These are phyloP conservation scores for Adelognathus sp. DNA, from an alignment of 2,888 invertebrate genomes.

Conservation along the genomic window DNA sequence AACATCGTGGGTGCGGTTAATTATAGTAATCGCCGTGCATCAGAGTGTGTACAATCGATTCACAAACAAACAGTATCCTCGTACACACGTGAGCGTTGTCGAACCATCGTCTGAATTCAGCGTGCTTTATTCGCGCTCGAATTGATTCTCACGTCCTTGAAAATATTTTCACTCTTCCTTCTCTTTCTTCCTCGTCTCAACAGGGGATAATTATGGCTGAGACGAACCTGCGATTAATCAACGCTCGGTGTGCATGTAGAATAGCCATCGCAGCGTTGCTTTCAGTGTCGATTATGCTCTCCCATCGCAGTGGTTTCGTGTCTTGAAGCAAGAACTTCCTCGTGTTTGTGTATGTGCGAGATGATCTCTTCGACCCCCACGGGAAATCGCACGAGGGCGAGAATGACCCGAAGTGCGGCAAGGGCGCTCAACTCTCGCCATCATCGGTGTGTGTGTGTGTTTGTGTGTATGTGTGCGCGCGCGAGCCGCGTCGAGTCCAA, in stretches of 20 bases:
- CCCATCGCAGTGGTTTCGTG: background rate
- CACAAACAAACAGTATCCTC: too few relatives aligned
- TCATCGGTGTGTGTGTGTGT: background rate
- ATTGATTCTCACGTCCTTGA: constrained; percentile 60
- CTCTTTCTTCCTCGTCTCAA: constrained; percentile 58
- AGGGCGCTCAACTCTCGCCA: constrained; percentile 6
- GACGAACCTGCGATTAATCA: constrained; percentile 39
- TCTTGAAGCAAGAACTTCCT: background rate
- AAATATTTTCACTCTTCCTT: constrained; percentile 57
- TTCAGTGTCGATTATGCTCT: background rate
- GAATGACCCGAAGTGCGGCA: constrained; percentile 1
- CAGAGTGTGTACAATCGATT: constrained; percentile 19
- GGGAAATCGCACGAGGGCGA: background rate
- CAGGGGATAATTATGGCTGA: constrained; percentile 35
- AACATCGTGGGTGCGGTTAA: constrained; percentile 71
- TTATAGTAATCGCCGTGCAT: constrained; percentile 65
- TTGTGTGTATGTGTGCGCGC: constrained; percentile 1
- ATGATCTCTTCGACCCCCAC: background rate
- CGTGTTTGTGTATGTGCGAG: background rate
- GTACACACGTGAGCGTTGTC: background rate
- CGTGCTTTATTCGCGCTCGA: constrained; percentile 25
- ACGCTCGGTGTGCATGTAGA: background rate
- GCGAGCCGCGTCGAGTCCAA: background rate
- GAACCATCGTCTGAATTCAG: background rate
- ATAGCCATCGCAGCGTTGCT: background rate